phyloP scores from a whole-genome alignment of 1,140 invertebrate species.

The Hestina assimilis region DNA sequence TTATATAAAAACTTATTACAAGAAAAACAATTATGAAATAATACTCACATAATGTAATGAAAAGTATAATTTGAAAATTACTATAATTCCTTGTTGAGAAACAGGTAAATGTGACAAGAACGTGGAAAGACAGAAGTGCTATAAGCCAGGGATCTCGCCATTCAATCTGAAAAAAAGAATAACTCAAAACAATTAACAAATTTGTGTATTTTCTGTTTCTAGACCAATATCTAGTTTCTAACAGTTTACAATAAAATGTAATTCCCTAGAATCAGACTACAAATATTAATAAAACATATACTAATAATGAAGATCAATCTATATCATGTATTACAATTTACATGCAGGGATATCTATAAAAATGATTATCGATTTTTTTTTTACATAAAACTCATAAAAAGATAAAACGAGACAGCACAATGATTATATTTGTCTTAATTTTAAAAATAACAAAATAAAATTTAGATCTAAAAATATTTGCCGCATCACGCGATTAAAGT shows the following conservation, averaged over 20 bases:
- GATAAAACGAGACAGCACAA: too few species aligned
- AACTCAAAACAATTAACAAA: neutral
- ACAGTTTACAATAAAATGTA: too few species aligned
- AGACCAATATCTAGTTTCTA: too few species aligned
- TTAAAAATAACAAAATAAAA: neutral
- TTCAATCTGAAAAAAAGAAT: conserved; percentile 85
- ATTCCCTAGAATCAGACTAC: too few species aligned
- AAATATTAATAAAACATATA: too few species aligned
- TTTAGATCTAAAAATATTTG: conserved; percentile 2
- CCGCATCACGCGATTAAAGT: conserved; percentile 21
- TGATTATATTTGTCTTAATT: too few species aligned
- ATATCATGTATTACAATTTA: too few species aligned
- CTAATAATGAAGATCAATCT: too few species aligned
- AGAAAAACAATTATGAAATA: neutral
- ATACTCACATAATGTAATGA: conserved; percentile 88
- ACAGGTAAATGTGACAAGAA: conserved; percentile 87
- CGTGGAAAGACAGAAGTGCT: conserved; percentile 85
- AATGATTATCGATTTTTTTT: too few species aligned
- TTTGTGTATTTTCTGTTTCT: too few species aligned
- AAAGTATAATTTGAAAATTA: conserved; percentile 91
- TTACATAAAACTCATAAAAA: too few species aligned
- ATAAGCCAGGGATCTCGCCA: conserved; percentile 93
- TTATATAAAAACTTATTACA: neutral
- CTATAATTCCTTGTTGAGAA: conserved; percentile 90
- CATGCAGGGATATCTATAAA: too few species aligned